Conservation (phyloP, 2,888 invertebrate species). For the Drosophila atripex region DNA sequence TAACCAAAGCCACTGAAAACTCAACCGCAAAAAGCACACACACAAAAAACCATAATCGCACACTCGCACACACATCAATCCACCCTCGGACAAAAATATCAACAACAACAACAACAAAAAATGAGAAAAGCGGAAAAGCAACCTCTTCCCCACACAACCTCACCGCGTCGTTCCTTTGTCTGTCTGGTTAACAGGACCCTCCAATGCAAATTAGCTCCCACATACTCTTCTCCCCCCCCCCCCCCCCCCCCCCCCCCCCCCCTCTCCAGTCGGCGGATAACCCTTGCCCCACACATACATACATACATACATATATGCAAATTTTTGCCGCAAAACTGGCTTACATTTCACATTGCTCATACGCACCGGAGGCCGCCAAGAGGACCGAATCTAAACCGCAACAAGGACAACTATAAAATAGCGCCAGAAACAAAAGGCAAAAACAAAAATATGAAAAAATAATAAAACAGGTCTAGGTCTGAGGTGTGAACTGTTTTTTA, state of each 20-base stretch:
- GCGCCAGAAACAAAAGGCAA: slow-evolving; percentile 10
- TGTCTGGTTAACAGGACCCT: slow-evolving; percentile 36
- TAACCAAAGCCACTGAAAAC: slow-evolving; percentile 18
- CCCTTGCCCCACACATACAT: slow-evolving; percentile 22
- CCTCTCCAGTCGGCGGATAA: not conserved
- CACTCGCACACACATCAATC: slow-evolving; percentile 10
- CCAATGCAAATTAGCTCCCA: slow-evolving; percentile 67
- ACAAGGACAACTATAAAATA: slow-evolving; percentile 21
- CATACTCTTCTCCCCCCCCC: too few species aligned
- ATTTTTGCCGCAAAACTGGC: slow-evolving; percentile 62
- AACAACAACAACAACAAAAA: not conserved
- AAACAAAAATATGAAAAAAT: slow-evolving; percentile 6
- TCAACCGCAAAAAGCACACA: slow-evolving; percentile 27
- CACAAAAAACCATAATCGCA: slow-evolving; percentile 37
- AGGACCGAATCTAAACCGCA: slow-evolving; percentile 18
- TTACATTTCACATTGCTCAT: slow-evolving; percentile 60
- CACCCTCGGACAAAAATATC: slow-evolving; percentile 19
- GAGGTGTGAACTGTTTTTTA: slow-evolving; percentile 63
- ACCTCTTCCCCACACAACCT: not conserved
- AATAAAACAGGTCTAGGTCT: not conserved
- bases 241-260: not conserved
- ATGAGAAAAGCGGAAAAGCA: not conserved
- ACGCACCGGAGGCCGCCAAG: slow-evolving; percentile 26
- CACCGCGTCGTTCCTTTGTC: slow-evolving; percentile 5
- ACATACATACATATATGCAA: slow-evolving; percentile 51